These are phyloP conservation scores for Caenorhabditis auriculariae DNA, from an alignment of 2,888 invertebrate species.

Conservation along the genomic window DNA sequence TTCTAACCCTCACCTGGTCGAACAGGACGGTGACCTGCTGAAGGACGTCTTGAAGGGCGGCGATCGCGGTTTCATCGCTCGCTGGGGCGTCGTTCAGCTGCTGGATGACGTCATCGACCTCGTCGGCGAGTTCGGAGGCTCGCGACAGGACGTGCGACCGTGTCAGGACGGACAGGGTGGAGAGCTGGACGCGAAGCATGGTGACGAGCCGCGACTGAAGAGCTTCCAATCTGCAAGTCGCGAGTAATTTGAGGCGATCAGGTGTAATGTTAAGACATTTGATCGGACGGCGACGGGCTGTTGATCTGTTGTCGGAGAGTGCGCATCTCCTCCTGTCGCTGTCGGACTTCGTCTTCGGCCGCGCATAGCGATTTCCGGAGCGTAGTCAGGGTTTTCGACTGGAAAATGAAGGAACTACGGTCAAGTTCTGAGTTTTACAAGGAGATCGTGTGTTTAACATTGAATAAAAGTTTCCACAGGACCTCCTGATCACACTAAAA, in stretches of 20 bases:
- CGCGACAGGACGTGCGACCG: slow-evolving; percentile 19
- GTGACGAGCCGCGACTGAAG: too few relatives aligned
- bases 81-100: slow-evolving; percentile 11
- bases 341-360: slow-evolving; percentile 53
- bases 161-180: slow-evolving; percentile 19
- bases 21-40: slow-evolving; percentile 12
- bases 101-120: slow-evolving; percentile 15
- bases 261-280: too few relatives aligned
- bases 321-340: slow-evolving; percentile 53
- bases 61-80: slow-evolving; percentile 19
- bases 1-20: too few relatives aligned
- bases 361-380: slow-evolving; percentile 45
- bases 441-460: too few relatives aligned
- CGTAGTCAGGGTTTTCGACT: too few relatives aligned
- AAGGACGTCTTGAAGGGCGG: slow-evolving; percentile 22
- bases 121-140: slow-evolving; percentile 18
- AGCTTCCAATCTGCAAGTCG: neutral
- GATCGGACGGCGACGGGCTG: too few relatives aligned
- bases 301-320: slow-evolving; percentile 36
- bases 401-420: too few relatives aligned
- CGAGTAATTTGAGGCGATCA: too few relatives aligned
- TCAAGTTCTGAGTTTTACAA: too few relatives aligned
- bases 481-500: too few relatives aligned
- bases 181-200: slow-evolving; percentile 20
- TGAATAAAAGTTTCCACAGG: too few relatives aligned